Base-by-base conservation (phyloP, 2,888 invertebrate species). In the Polietes domitor region DNA sequence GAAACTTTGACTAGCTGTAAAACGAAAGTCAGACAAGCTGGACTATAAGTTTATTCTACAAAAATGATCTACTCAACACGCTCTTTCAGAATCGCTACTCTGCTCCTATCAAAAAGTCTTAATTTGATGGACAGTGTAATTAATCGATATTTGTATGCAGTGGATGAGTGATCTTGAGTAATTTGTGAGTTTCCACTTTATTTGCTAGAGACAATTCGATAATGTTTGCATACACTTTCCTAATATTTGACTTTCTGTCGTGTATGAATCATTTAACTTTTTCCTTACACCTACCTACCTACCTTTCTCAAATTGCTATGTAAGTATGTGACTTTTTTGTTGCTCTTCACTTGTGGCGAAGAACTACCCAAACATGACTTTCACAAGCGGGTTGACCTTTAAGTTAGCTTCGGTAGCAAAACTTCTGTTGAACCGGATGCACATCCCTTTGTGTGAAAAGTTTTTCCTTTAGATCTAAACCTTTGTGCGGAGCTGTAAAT, bases 331-430 rank as follows among this genome's bases (percentile, higher is more conserved):
- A 47, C n/a, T n/a, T 12, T 2, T 47, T 0, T 47, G n/a, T 28
- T 32, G 28, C 61, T 1, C 24, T 61, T 58, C 58, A 15, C 26
- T 26, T 58, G 58, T 12, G 26, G 9, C 58, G 10, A 26, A 19
- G 26, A 26, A 26, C 26, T 26, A 58, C 7, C 3, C 43, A 73
- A 78, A 73, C 50, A 26, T 65, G 65, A 79, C 65, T 73, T 75
- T 74, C 50, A 61, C 73, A 73, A 74, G 47, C 74, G 58, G 47
- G 21, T 74, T 80, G 74, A 80, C 79, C 79, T 80, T 70, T 74
- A 74, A 80, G 17, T 58, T 61, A 21, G 19, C 24, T 72, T 71
- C 71, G 74, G 71, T 74, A 77, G 77, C 63, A 77, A 74, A 80
- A 63, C 74, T 80, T 80, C 77, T 65, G 41, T 41, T 5, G 2